These are phyloP conservation scores for Sinhomidia bicolor DNA, from an alignment of 2,888 invertebrate species.

Conservation along the genomic window DNA sequence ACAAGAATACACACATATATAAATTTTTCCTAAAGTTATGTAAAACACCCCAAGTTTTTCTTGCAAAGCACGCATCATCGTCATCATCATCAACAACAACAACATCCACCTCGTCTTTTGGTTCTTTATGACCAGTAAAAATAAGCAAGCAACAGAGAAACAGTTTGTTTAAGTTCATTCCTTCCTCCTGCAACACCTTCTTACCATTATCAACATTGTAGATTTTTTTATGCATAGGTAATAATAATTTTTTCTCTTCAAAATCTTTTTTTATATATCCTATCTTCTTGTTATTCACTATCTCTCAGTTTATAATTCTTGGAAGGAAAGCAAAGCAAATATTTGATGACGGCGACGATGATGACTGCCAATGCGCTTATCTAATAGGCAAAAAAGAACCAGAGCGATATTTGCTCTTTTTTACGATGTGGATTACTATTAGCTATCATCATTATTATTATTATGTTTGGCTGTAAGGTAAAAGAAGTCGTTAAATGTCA, in stretches of 20 bases:
- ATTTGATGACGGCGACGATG: constrained; percentile 36
- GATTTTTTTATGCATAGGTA: neutral
- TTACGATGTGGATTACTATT: neutral
- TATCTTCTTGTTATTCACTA: too few relatives aligned
- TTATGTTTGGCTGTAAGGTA: constrained; percentile 46
- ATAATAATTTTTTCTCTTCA: neutral
- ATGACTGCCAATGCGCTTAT: too few relatives aligned
- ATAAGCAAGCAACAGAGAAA: neutral
- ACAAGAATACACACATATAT: too few relatives aligned
- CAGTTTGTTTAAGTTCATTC: constrained; percentile 14
- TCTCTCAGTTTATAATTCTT: too few relatives aligned
- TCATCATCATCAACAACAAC: constrained; percentile 3
- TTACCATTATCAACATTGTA: too few relatives aligned
- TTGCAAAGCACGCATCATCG: constrained; percentile 25
- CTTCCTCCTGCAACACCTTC: too few relatives aligned
- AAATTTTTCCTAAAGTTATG: neutral
- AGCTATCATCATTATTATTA: constrained; percentile 24
- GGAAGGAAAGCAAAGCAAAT: constrained; percentile 58
- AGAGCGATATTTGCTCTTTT: neutral
- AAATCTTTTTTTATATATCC: neutral
- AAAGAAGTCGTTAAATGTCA: constrained; percentile 59
- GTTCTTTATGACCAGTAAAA: constrained; percentile 27
- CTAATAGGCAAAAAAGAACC: too few relatives aligned
- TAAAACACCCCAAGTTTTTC: constrained; percentile 29
- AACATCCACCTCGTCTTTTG: neutral